A percentile compares a stretch with the other conserved stretches of the same genome.
These are phyloP conservation scores for Abramis brama DNA, from an alignment of 2,113 vertebrate species.

Conservation along the genomic window DNA sequence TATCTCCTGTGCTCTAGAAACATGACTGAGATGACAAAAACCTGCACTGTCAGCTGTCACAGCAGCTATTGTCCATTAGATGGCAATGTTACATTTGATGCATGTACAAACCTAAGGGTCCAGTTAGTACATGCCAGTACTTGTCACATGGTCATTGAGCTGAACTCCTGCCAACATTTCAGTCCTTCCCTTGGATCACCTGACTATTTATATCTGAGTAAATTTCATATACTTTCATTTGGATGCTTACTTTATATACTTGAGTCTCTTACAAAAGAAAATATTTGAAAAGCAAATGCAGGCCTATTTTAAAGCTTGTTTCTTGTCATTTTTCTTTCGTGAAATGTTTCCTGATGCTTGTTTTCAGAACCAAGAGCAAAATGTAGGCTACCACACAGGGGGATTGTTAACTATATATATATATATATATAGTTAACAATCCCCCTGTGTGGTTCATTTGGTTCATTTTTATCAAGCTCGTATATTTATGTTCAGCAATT, in stretches of 20 bases:
- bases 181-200: not conserved
- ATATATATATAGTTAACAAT: no score
- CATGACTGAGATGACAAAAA: not conserved
- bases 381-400: no score
- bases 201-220: not conserved
- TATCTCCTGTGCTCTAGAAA: not conserved
- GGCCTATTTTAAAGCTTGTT: no score
- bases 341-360: no score
- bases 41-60: slow-evolving; percentile 1
- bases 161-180: not conserved
- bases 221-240: not conserved
- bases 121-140: not conserved
- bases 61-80: slow-evolving; percentile 29
- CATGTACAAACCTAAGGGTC: not conserved
- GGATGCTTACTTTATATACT: not conserved
- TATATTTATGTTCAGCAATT: no score
- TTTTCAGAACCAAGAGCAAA: no score
- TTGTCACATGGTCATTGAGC: slow-evolving; percentile 1
- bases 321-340: no score
- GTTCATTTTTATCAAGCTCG: no score
- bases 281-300: no score
- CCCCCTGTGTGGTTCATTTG: no score
- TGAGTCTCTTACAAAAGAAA: no score
- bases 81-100: slow-evolving; percentile 41
- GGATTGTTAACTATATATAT: no score